A percentile compares a stretch with the other conserved stretches of the same genome.
phyloP scores from a whole-genome alignment of 2,797 vertebrate species.

The Falco naumanni region DNA sequence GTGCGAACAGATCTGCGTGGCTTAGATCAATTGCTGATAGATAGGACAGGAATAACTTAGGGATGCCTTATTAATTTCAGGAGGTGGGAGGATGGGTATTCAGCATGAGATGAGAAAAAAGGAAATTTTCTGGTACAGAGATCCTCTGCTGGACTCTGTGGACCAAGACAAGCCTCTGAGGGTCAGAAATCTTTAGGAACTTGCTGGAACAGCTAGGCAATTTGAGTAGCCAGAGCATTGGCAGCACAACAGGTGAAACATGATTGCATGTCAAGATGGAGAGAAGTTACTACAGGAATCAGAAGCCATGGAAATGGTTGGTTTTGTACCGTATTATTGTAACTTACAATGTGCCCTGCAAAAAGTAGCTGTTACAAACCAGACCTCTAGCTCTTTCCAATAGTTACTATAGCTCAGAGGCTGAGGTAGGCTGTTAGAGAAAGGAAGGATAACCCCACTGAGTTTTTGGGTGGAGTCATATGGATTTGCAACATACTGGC shows the following conservation, averaged over 20 bases:
- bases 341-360: accelerated
- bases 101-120: not conserved
- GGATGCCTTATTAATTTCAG: not conserved
- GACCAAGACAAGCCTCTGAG: not conserved
- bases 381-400: not conserved
- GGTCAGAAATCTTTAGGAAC: not conserved
- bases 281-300: not conserved
- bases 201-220: not conserved
- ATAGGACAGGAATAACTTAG: not conserved
- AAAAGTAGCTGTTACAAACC: not conserved
- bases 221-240: not conserved
- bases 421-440: not conserved
- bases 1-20: not conserved
- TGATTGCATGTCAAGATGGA: not conserved
- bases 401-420: not conserved
- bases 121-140: not conserved
- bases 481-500: not conserved
- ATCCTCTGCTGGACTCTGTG: not conserved
- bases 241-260: not conserved
- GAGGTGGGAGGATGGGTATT: not conserved
- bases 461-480: not conserved
- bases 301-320: not conserved
- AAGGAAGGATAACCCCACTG: not conserved
- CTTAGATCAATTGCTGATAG: not conserved
- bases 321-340: not conserved